Evolutionary conservation across 1,140 invertebrate species (phyloP).

Genomic region (Atta cephalotes): DNA sequence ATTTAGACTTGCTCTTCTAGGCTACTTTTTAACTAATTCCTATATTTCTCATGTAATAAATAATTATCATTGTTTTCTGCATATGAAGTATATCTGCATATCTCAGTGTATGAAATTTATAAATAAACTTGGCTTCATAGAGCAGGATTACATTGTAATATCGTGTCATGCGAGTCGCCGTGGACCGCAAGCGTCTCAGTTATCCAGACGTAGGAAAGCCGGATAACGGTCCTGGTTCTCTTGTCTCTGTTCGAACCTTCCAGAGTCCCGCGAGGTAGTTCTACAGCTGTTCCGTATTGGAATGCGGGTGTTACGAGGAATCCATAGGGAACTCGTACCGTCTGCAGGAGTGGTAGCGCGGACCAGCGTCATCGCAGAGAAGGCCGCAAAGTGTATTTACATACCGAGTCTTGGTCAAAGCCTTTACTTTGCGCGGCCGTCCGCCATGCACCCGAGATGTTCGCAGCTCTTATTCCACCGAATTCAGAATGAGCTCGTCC

Average conservation of each 20-base stretch:
- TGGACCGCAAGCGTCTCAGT: constrained; percentile 38
- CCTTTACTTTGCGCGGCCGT: constrained; percentile 79
- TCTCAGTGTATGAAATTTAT: background rate
- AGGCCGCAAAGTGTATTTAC: constrained; percentile 80
- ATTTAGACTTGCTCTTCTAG: background rate
- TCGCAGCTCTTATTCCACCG: constrained; percentile 63
- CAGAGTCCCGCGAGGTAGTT: constrained; percentile 22
- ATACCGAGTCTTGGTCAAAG: constrained; percentile 82
- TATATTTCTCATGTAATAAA: background rate
- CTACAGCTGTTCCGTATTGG: constrained; percentile 47
- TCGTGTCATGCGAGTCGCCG: constrained; percentile 14
- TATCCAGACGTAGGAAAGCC: constrained; percentile 59
- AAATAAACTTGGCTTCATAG: constrained; percentile 46
- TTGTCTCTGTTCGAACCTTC: constrained; percentile 60
- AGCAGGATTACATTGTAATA: constrained; percentile 50
- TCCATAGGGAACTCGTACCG: constrained; percentile 67
- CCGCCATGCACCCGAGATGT: constrained; percentile 55
- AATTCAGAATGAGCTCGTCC: constrained; percentile 65
- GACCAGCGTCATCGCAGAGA: constrained; percentile 58
- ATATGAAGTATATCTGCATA: background rate
- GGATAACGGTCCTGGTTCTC: constrained; percentile 44
- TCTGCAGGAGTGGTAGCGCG: constrained; percentile 49
- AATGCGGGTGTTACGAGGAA: constrained; percentile 59
- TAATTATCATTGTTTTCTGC: background rate
- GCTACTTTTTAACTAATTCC: background rate